A percentile compares a stretch with the other conserved stretches of the same genome.
Conservation (phyloP, 2,888 invertebrate genomes). For the Troilus luridus region DNA sequence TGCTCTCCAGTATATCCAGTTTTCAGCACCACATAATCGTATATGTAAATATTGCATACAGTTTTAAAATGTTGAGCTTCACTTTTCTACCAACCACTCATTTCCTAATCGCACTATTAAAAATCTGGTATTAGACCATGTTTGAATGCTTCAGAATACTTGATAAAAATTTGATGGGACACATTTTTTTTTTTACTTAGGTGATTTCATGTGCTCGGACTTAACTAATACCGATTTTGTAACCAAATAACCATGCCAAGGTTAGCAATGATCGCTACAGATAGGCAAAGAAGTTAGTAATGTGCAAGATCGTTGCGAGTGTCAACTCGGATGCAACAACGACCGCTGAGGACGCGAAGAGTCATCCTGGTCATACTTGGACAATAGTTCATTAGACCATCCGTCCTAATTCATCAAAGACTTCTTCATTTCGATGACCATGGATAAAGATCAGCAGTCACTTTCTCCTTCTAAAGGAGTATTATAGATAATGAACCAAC, state of each 20-base stretch:
- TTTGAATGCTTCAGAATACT: no score
- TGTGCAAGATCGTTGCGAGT: not conserved
- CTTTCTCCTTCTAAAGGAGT: not conserved
- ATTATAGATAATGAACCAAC: no score
- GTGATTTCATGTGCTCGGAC: not conserved
- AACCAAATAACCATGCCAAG: not conserved
- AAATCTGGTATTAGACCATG: no score
- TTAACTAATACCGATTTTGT: not conserved
- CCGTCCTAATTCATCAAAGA: not conserved
- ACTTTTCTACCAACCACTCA: no score
- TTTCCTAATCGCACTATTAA: no score
- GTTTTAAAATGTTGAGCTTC: no score
- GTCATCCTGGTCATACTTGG: conserved; percentile 26
- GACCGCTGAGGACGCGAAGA: not conserved
- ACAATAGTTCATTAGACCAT: not conserved
- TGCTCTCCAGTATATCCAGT: no score
- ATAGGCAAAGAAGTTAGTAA: not conserved
- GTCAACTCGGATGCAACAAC: no score
- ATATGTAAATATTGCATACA: no score
- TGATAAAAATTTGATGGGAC: no score
- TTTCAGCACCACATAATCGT: no score
- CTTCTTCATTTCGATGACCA: conserved; percentile 12
- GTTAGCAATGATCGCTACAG: not conserved
- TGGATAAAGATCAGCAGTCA: not conserved
- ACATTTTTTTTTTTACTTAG: no score